Percentiles rank a stretch among this genome's conserved stretches.
phyloP scores from a whole-genome alignment of 2,888 invertebrate genomes.

The Psylliodes chrysocephalus region DNA sequence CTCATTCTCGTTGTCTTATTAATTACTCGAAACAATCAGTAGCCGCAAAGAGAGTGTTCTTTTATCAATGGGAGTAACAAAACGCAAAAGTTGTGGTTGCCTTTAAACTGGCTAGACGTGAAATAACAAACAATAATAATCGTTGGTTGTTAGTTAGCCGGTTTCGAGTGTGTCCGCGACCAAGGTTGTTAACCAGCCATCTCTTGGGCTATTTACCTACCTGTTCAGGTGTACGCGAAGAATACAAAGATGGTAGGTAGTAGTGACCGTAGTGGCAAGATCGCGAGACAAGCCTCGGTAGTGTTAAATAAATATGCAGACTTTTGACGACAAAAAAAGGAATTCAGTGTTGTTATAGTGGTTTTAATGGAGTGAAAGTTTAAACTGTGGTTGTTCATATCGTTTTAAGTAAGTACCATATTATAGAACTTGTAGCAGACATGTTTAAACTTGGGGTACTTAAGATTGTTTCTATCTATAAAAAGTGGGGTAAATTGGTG shows the following conservation, averaged over 20 bases:
- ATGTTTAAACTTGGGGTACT: no score
- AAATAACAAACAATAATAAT: constrained; percentile 1
- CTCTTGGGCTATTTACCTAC: constrained; percentile 37
- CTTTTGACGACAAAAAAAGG: background rate
- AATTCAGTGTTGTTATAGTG: background rate
- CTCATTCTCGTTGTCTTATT: constrained; percentile 1
- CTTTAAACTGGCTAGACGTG: constrained; percentile 25
- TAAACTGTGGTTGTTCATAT: no score
- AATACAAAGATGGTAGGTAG: constrained; percentile 32
- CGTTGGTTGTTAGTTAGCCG: constrained; percentile 10
- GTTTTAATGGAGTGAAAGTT: background rate
- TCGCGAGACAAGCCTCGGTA: constrained; percentile 26
- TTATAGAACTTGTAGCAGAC: no score
- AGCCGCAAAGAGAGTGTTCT: background rate
- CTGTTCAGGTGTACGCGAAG: constrained; percentile 27
- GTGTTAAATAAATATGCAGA: constrained; percentile 17
- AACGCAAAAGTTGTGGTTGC: constrained; percentile 2
- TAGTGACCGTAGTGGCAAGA: constrained; percentile 27
- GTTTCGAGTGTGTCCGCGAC: constrained; percentile 18
- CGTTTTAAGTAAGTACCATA: no score
- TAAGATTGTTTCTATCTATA: no score
- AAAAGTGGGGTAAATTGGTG: no score
- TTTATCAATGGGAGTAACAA: constrained; percentile 12
- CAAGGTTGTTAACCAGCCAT: constrained; percentile 41
- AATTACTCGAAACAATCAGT: background rate